Conservation (phyloP, 1,140 invertebrate genomes). For the Agrilus planipennis region DNA sequence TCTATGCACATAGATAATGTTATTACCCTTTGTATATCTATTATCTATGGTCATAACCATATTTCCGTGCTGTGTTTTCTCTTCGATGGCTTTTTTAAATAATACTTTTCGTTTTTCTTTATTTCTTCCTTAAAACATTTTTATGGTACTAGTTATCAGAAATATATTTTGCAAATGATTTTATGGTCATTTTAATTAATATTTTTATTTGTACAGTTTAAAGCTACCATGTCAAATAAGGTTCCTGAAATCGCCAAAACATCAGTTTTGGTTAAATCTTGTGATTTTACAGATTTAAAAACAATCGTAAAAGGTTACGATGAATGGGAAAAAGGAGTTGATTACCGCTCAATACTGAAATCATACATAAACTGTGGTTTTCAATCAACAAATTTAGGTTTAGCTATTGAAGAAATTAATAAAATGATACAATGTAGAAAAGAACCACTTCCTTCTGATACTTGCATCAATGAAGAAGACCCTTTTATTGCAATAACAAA, state of each 20-base stretch:
- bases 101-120: too few species aligned
- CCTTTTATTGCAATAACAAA: constrained; percentile 48
- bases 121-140: too few species aligned
- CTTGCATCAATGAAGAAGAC: constrained; percentile 61
- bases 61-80: too few species aligned
- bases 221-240: constrained; percentile 2
- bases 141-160: too few species aligned
- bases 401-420: constrained; percentile 82
- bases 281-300: constrained; percentile 22
- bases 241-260: constrained; percentile 13
- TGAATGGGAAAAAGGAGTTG: constrained; percentile 83
- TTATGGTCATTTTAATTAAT: too few species aligned
- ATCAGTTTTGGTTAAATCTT: constrained; percentile 27
- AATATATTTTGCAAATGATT: too few species aligned
- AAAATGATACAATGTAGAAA: constrained; percentile 74
- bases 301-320: constrained; percentile 68
- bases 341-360: constrained; percentile 75
- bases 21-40: too few species aligned
- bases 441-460: constrained; percentile 50
- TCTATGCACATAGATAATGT: too few species aligned
- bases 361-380: constrained; percentile 79
- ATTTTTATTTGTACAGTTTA: too few species aligned
- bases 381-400: constrained; percentile 91
- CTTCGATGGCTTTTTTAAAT: too few species aligned
- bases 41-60: too few species aligned